phyloP scores from a whole-genome alignment of 23 tunicate species.

The Trididemnum nubilum region DNA sequence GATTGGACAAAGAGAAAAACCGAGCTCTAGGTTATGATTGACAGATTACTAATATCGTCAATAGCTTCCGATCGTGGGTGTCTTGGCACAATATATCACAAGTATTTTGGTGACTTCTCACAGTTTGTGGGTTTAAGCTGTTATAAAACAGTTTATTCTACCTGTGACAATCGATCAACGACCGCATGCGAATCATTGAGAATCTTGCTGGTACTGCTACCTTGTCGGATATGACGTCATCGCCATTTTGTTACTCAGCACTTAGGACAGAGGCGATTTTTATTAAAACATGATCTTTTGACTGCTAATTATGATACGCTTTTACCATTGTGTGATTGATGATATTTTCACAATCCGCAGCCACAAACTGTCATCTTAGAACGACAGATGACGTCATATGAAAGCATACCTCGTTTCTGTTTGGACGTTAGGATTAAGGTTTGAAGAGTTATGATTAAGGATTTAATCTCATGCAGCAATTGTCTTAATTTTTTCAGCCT shows the following conservation, averaged over 20 bases:
- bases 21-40: background rate
- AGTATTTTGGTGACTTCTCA: conserved; percentile 1
- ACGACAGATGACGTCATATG: too few relatives aligned
- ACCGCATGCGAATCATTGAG: background rate
- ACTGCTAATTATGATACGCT: background rate
- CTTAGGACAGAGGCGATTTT: background rate
- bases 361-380: background rate
- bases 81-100: background rate
- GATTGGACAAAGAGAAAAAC: too few relatives aligned
- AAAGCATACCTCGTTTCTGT: too few relatives aligned
- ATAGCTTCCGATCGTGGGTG: background rate
- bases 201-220: background rate
- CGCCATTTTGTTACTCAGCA: conserved; percentile 5
- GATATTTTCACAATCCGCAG: background rate
- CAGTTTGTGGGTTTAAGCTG: background rate
- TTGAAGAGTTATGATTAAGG: too few relatives aligned
- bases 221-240: conserved; percentile 11
- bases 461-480: too few relatives aligned
- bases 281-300: conserved; percentile 1
- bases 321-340: background rate
- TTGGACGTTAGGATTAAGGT: too few relatives aligned
- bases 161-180: background rate
- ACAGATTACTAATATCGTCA: background rate
- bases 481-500: too few relatives aligned
- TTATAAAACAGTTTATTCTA: conserved; percentile 4